Base-by-base conservation (phyloP, 2,888 invertebrate species). In the Ctenicera cuprea region DNA sequence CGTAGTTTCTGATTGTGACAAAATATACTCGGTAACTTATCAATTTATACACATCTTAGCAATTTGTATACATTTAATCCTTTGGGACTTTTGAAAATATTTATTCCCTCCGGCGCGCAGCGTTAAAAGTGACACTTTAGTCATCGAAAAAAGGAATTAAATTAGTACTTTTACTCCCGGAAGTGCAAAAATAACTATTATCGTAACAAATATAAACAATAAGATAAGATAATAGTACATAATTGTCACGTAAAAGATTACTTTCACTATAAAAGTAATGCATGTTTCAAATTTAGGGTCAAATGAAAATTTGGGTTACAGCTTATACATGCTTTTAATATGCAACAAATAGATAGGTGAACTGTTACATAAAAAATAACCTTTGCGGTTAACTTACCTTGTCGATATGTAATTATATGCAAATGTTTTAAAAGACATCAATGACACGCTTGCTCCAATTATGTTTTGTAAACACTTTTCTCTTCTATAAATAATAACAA, bases 361-460 rank as follows among this genome's bases (percentile, higher is more conserved):
- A 48, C 3, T 48, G 7, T 18, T 48, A 18, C 18, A 48, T 48
- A 48, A 48, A 48, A 48, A 48, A 48, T 48, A 18, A 18, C 18
- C 14, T 16, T 20, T 48, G 48, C 9, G 48, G 48, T 48, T 48
- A 48, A 48, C 18, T 48, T 48, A 48, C 48, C 48, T 48, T 48
- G 48, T 8, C 3, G 9, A 48, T 48, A 20, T 11, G 11, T 18
- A 18, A 11, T 11, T 48, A 18, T 11, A 14, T 48, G 48, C 33
- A 33, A 3, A 4, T 48, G 20, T 16, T 48, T 5, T 48, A 14
- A 48, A 14, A 41, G 16, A 48, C 11, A 3, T 48, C 14, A 48
- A 11, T 48, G 18, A 7, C 16, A 2, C 16, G 43, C 4, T 48
- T 48, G 48, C 16, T 48, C 48, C 7, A 48, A 48, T 48, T 48